Conservation (phyloP, 2,113 vertebrate genomes). For the Ovis canadensis region DNA sequence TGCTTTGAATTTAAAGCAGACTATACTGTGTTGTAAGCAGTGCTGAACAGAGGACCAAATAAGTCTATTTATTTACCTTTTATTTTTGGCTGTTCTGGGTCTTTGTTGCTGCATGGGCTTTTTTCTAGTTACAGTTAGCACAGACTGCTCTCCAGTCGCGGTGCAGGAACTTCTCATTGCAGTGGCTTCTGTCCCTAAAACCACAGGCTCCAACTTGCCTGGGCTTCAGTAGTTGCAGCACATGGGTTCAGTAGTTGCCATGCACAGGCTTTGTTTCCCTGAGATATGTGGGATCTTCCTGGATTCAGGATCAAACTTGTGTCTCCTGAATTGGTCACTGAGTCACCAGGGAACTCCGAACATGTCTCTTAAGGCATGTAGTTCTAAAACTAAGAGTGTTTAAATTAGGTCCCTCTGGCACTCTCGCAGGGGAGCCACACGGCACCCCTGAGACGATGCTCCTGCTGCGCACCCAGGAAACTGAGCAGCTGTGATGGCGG, state of each 20-base stretch:
- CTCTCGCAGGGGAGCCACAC: not conserved
- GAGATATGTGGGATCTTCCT: not conserved
- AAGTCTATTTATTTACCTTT: not conserved
- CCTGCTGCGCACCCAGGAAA: not conserved
- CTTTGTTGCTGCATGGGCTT: not conserved
- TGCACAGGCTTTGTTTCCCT: not conserved
- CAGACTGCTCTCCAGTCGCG: not conserved
- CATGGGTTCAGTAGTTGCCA: not conserved
- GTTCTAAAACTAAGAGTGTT: not conserved
- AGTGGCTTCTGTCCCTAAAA: not conserved
- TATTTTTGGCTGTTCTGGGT: not conserved
- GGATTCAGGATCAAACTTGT: not conserved
- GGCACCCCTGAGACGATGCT: fast-evolving
- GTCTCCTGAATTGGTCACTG: not conserved
- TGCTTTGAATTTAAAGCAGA: not conserved
- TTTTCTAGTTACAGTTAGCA: not conserved
- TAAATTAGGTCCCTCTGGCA: not conserved
- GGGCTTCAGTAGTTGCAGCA: not conserved
- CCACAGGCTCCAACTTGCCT: not conserved
- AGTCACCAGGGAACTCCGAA: not conserved
- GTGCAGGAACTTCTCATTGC: not conserved
- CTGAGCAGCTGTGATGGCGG: not conserved
- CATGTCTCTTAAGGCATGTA: too few species aligned
- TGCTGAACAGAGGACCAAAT: not conserved
- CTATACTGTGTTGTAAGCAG: not conserved